These are phyloP conservation scores for Sterrhoptilus dennistouni DNA, from an alignment of 2,113 vertebrate species.

Conservation along the genomic window DNA sequence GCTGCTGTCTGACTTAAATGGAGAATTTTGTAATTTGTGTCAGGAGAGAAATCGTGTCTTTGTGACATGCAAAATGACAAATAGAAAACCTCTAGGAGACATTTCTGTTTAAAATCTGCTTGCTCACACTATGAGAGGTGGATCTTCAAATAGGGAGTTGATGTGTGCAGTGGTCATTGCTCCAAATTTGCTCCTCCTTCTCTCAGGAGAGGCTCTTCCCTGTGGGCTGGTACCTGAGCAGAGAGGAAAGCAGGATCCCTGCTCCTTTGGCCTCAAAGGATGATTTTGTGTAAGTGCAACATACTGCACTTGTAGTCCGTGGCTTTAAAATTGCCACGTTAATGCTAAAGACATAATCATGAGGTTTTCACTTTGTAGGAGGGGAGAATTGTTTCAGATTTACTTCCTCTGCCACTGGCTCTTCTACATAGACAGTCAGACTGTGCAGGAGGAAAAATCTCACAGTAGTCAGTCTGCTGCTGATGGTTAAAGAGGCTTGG, in stretches of 20 bases:
- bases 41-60: background rate
- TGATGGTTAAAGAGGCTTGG: conserved; percentile 12
- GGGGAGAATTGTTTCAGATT: background rate
- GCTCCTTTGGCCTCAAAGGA: background rate
- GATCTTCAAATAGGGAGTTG: background rate
- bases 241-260: background rate
- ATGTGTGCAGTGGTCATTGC: background rate
- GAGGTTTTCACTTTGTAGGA: background rate
- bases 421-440: background rate
- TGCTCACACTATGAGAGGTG: background rate
- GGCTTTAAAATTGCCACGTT: background rate
- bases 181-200: background rate
- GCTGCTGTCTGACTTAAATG: background rate
- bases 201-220: background rate
- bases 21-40: background rate
- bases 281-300: background rate
- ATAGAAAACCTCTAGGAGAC: background rate
- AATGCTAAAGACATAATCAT: background rate
- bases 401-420: background rate
- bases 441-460: background rate
- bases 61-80: background rate
- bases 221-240: background rate
- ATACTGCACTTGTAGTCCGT: background rate
- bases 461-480: background rate
- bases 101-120: background rate